Base-by-base conservation (phyloP, 2,888 invertebrate species). In the Scaptomyza cyrtandrae region DNA sequence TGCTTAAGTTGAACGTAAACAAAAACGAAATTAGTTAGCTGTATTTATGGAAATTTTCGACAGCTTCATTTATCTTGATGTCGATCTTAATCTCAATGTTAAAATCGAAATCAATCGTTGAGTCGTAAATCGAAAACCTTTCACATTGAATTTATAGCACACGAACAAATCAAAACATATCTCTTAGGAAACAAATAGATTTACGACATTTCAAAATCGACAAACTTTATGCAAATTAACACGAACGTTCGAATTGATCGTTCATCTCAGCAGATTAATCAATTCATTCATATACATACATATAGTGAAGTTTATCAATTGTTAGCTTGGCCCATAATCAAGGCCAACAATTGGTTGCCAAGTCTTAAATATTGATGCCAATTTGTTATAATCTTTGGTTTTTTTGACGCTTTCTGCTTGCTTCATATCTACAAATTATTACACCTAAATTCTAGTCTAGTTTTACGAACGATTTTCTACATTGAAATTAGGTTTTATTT, bases 221-320 rank as follows among this genome's bases (percentile, higher is more conserved):
- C 53, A 54, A 39, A 60, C 41, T 48, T 44, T 50, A 74, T 74
- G 70, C 53, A 60, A 75, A 74, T 71, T 24, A 54, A 59, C 13
- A 35, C 58, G 45, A 66, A 61, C 71, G 52, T n/a, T n/a, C n/a
- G n/a, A n/a, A 68, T 68, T 35, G 45, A 72, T 72, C 31, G 65
- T 24, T 64, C 35, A 64, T 45, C 39, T 33, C n/a, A n/a, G 27
- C 9, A 43, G 54, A 59, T 75, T 55, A 48, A 65, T 71, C 71
- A 71, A 48, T 74, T 57, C 31, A 29, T 55, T 49, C 19, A 61
- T 61, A 46, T 58, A 50, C 45, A 11, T 37, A 19, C 2, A 19
- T 19, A 19, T 19, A 19, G 2, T 19, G 2, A 19, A 19, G 44
- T 43, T 54, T 62, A 37, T 49, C 52, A 60, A 41, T 54, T 53